Percentiles rank a stretch among this genome's conserved stretches.
These are phyloP conservation scores for Pseudococcus jackbeardsleyi DNA, from an alignment of 2,888 invertebrate species.

Conservation along the genomic window DNA sequence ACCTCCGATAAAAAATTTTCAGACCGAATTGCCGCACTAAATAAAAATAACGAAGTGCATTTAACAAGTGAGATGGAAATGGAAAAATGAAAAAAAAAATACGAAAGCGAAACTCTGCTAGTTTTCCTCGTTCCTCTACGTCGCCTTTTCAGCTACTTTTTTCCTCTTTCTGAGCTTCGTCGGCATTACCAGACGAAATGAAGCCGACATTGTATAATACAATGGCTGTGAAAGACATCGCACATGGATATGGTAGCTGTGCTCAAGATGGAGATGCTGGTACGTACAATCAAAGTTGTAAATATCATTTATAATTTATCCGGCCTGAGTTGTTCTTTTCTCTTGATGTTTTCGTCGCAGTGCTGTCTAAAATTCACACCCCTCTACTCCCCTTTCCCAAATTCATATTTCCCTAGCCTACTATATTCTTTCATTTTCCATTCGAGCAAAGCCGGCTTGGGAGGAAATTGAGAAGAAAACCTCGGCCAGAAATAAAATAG, in stretches of 20 bases:
- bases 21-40: constrained; percentile 21
- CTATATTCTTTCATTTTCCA: not conserved
- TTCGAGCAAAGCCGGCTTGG: not conserved
- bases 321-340: not conserved
- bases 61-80: constrained; percentile 25
- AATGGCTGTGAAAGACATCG: not conserved
- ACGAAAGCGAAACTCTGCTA: not conserved
- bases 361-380: no score
- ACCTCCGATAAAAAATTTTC: not conserved
- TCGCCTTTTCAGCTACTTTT: not conserved
- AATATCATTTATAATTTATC: constrained; percentile 5
- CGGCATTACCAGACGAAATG: not conserved
- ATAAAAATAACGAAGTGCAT: constrained; percentile 46
- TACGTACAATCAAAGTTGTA: not conserved
- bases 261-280: not conserved
- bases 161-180: not conserved
- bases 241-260: not conserved
- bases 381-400: no score
- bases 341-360: not conserved
- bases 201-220: not conserved
- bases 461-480: not conserved
- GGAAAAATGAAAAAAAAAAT: not conserved
- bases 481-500: no score
- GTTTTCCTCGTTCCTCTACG: not conserved
- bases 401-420: not conserved